These are phyloP conservation scores for Cyclina sinensis DNA, from an alignment of 1,140 invertebrate species.

Conservation along the genomic window DNA sequence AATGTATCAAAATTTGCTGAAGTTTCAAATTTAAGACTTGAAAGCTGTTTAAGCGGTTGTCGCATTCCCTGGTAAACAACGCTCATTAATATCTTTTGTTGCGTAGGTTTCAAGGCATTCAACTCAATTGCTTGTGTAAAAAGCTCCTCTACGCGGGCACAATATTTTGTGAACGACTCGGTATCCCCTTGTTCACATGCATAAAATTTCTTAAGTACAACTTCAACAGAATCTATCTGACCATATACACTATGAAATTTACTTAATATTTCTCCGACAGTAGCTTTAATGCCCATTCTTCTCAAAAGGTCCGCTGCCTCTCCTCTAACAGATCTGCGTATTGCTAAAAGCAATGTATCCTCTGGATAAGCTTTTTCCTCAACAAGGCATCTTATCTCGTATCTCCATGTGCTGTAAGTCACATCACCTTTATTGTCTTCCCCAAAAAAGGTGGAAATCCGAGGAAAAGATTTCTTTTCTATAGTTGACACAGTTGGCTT, in stretches of 20 bases:
- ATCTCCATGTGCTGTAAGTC: not conserved
- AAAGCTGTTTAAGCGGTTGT: not conserved
- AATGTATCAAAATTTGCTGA: not conserved
- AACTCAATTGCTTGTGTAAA: not conserved
- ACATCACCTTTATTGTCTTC: constrained; percentile 36
- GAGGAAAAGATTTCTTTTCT: not conserved
- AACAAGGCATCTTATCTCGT: constrained; percentile 20
- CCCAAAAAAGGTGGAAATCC: constrained; percentile 19
- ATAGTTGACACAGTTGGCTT: too few relatives aligned
- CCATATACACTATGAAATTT: constrained; percentile 22
- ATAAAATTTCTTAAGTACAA: constrained; percentile 15
- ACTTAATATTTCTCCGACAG: not conserved
- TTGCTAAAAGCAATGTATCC: not conserved
- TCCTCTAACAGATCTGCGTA: constrained; percentile 1
- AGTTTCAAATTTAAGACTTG: constrained; percentile 15
- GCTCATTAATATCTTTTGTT: too few relatives aligned
- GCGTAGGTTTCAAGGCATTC: not conserved
- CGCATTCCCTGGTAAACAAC: not conserved
- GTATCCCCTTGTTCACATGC: not conserved
- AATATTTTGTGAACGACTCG: not conserved
- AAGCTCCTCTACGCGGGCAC: not conserved
- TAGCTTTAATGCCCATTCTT: not conserved
- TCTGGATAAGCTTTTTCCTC: constrained; percentile 1
- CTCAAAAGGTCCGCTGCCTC: constrained; percentile 23
- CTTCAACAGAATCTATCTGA: not conserved